Evolutionary conservation across 2,888 invertebrate genomes (phyloP), one percentile per base, ranked within the genome.

Genomic region (Ichneumon xanthorius): DNA sequence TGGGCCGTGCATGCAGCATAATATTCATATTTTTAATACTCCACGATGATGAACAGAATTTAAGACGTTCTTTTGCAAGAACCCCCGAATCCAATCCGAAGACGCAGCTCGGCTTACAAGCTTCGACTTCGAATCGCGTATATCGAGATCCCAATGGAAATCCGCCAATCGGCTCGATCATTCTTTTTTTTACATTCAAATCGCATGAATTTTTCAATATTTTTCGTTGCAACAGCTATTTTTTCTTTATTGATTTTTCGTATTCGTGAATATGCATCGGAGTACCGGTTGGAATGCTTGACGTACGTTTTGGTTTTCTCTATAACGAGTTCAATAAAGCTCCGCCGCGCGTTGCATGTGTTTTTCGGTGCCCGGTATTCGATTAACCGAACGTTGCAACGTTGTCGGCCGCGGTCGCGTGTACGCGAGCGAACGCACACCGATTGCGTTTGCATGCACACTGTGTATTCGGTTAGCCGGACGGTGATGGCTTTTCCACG

Each of bases 281-380:
- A 40, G 45, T 48, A 5, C 45, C 16, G 4, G 63, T 37, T 22
- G 14, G 30, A 14, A 61, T 16, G 30, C 1, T 9, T 26, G 11
- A 22, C 58, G 58, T 58, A 16, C 16, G 63, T 63, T 48, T 63
- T 63, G 37, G 37, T 40, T 40, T 37, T 40, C 40, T 26, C 37
- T 40, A 65, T 65, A 65, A 65, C 33, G 65, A 65, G n/a, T 65
- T 65, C 65, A 37, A 40, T 65, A 65, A 33, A 37, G 37, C 40
- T 26, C 9, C 3, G 65, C 19, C 67, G 11, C 0, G 30, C 40
- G 40, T 40, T 40, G 19, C 40, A 19, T 37, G 63, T 30, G 63
- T 19, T 67, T 67, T 37, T 37, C 19, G 19, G 11, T 30, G 30
- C 1, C 14, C 5, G 61, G n/a, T 16, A 33, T 16, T 30, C 30